phyloP scores from a whole-genome alignment of 53 echinoderm and acorn worm species.

The Patiria pectinifera region DNA sequence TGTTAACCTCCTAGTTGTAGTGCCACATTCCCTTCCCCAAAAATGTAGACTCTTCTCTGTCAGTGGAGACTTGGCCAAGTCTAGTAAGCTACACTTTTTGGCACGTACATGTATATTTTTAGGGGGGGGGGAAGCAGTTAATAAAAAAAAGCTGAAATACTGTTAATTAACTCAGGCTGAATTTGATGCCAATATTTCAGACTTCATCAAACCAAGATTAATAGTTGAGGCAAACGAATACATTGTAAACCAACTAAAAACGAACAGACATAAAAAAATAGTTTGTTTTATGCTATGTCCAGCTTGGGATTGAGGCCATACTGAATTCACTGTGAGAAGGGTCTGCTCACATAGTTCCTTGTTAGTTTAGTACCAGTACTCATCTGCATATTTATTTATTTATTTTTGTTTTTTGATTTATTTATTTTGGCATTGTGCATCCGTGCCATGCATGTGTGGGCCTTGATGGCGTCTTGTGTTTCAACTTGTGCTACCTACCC shows the following conservation, averaged over 20 bases:
- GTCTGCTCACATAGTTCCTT: not conserved
- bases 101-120: too few relatives aligned
- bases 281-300: not conserved
- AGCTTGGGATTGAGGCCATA: not conserved
- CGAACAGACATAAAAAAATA: too few relatives aligned
- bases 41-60: not conserved
- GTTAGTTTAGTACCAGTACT: not conserved
- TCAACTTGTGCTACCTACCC: conserved; percentile 62
- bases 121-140: too few relatives aligned
- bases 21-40: not conserved
- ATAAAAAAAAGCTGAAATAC: not conserved
- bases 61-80: not conserved
- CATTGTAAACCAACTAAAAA: not conserved
- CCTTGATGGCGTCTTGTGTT: conserved; percentile 66
- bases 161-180: too few relatives aligned
- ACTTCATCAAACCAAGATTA: too few relatives aligned
- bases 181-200: too few relatives aligned
- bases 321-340: conserved; percentile 9
- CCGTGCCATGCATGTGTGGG: conserved; percentile 52
- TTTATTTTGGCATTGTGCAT: conserved; percentile 27
- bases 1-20: not conserved
- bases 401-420: not conserved
- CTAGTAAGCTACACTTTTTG: not conserved
- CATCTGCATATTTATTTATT: not conserved
- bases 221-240: not conserved